These are phyloP conservation scores for Hemichromis elongatus DNA, from an alignment of 2,113 vertebrate genomes.

Conservation along the genomic window DNA sequence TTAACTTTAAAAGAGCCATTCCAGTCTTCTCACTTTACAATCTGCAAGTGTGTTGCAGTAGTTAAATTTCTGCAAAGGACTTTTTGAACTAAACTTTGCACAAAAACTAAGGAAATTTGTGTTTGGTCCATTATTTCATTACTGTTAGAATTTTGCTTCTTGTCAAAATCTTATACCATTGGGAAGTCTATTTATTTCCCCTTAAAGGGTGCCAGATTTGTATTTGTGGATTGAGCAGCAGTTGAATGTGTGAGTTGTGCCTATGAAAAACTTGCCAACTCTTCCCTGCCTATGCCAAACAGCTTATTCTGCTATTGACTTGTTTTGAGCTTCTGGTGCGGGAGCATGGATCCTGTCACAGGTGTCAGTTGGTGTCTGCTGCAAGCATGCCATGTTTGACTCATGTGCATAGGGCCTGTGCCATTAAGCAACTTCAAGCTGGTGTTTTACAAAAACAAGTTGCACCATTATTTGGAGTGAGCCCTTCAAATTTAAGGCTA, in stretches of 20 bases:
- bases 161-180: background rate
- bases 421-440: background rate
- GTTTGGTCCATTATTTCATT: background rate
- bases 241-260: background rate
- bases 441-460: background rate
- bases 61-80: background rate
- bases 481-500: background rate
- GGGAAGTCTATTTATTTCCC: background rate
- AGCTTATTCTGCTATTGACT: background rate
- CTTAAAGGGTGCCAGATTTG: background rate
- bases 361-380: background rate
- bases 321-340: background rate
- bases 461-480: background rate
- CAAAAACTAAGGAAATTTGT: background rate
- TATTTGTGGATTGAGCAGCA: background rate
- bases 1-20: background rate
- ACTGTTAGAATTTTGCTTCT: background rate
- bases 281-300: background rate
- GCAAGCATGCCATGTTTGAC: background rate
- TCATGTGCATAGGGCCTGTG: rapidly evolving
- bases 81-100: background rate
- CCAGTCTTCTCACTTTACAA: background rate
- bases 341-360: background rate
- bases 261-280: background rate
- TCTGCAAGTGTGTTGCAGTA: background rate